These are phyloP conservation scores for Tetanocera ferruginea DNA, from an alignment of 2,888 invertebrate genomes.

Conservation along the genomic window DNA sequence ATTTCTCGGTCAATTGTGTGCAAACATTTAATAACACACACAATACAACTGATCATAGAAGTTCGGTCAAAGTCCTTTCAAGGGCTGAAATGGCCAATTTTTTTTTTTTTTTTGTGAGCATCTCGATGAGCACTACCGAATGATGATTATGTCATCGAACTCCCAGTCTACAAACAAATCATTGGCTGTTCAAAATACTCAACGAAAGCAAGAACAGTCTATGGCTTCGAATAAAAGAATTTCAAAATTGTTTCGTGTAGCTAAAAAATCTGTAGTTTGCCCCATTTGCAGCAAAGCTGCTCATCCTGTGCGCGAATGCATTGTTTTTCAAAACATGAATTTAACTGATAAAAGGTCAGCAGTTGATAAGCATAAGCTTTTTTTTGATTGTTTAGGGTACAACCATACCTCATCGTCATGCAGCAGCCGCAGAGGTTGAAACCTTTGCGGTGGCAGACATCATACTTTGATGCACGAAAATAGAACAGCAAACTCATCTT, in stretches of 20 bases:
- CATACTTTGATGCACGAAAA: neutral
- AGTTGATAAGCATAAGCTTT: neutral
- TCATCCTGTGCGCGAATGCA: neutral
- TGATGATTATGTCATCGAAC: too few relatives aligned
- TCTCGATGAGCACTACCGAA: too few relatives aligned
- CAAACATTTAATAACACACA: too few relatives aligned
- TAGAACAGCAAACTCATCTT: neutral
- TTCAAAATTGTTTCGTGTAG: neutral
- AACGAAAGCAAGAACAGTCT: neutral
- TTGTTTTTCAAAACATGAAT: neutral
- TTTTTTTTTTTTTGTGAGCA: too few relatives aligned
- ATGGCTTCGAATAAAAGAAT: neutral
- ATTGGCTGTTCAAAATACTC: neutral
- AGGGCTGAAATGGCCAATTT: too few relatives aligned
- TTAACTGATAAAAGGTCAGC: neutral
- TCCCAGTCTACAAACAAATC: neutral
- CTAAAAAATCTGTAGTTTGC: neutral
- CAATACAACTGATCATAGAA: too few relatives aligned
- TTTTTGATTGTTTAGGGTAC: neutral
- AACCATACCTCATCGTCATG: neutral
- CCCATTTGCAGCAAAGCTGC: neutral
- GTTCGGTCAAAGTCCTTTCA: too few relatives aligned
- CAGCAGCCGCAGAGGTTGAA: neutral
- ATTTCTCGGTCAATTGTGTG: too few relatives aligned
- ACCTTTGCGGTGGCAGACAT: neutral